These are phyloP conservation scores for Erithacus rubecula DNA, from an alignment of 2,797 vertebrate species.

Conservation along the genomic window DNA sequence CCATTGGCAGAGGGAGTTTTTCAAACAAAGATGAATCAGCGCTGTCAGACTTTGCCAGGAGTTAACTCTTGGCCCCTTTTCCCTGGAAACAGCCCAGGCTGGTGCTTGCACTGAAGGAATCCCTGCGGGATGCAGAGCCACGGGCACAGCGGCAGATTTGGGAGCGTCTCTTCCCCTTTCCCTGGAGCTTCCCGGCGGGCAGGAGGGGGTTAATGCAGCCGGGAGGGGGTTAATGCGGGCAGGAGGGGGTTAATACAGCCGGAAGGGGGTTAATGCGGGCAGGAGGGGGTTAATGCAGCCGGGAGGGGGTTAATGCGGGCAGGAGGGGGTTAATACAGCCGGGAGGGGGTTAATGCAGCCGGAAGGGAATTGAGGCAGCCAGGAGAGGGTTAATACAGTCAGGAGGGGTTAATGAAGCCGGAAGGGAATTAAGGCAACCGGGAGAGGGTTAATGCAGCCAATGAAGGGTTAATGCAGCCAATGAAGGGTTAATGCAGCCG, in stretches of 20 bases:
- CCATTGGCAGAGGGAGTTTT: background rate
- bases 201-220: background rate
- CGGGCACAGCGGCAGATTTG: background rate
- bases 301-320: background rate
- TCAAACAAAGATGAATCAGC: background rate
- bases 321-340: background rate
- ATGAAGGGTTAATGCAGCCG: too few relatives aligned
- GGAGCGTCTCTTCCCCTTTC: background rate
- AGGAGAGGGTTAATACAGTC: too few relatives aligned
- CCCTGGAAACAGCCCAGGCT: background rate
- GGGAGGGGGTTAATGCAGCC: background rate
- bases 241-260: background rate
- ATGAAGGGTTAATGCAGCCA: too few relatives aligned
- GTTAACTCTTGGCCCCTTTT: background rate
- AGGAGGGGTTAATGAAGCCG: too few relatives aligned
- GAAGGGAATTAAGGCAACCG: too few relatives aligned
- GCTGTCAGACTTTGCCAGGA: background rate
- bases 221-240: background rate
- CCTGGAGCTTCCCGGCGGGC: background rate
- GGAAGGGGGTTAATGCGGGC: background rate
- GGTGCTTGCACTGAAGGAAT: background rate
- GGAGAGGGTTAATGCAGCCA: too few relatives aligned
- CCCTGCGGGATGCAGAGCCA: background rate
- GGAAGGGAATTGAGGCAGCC: too few relatives aligned
- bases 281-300: background rate